A percentile compares a stretch with the other conserved stretches of the same genome.
Evolutionary conservation across 2,888 invertebrate species (phyloP).

Genomic region (Venustoraphidia nigricollis): DNA sequence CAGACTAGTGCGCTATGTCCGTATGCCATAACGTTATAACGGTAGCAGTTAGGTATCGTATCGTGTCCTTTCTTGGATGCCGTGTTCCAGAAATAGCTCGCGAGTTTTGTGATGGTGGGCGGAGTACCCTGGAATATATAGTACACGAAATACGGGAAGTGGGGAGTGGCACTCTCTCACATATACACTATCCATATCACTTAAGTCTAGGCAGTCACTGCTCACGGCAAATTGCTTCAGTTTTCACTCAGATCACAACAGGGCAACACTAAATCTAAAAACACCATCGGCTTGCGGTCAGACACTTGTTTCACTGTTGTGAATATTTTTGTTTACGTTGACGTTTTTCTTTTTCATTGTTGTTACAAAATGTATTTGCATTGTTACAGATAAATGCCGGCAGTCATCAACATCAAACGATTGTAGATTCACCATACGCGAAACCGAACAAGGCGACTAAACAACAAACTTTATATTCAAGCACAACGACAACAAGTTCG

Average conservation of each 20-base stretch:
- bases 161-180: not conserved
- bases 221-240: no score
- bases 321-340: no score
- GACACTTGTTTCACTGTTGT: no score
- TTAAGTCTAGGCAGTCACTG: no score
- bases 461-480: conserved; percentile 32
- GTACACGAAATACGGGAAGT: not conserved
- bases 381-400: conserved; percentile 42
- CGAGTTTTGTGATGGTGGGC: conserved; percentile 12
- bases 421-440: conserved; percentile 53
- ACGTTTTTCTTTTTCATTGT: no score
- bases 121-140: conserved; percentile 6
- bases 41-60: conserved; percentile 7
- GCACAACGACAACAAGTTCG: conserved; percentile 23
- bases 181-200: no score
- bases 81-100: conserved; percentile 37
- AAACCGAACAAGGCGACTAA: conserved; percentile 43
- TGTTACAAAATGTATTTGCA: no score
- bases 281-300: no score
- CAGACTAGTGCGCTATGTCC: no score
- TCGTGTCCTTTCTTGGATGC: conserved; percentile 43
- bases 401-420: conserved; percentile 45
- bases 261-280: no score
- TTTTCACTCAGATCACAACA: no score
- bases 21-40: no score